phyloP scores from a whole-genome alignment of 2,888 invertebrate genomes.

The Megalurothrips usitatus region DNA sequence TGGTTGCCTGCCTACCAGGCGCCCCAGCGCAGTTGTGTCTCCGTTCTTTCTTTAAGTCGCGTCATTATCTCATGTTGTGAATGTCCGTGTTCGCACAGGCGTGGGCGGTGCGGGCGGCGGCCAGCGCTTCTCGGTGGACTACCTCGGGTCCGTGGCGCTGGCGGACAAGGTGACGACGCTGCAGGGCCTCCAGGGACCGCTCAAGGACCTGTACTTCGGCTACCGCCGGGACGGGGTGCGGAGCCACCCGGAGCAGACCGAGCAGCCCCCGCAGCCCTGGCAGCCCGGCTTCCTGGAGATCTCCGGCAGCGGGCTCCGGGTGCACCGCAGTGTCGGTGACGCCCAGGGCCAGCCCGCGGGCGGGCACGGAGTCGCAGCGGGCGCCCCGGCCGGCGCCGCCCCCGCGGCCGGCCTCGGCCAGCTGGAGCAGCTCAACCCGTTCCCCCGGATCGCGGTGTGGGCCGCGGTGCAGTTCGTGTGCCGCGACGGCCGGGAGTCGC shows the following conservation, averaged over 20 bases:
- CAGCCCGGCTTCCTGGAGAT: slow-evolving; percentile 45
- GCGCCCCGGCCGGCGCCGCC: too few species aligned
- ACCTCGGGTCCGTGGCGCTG: slow-evolving; percentile 74
- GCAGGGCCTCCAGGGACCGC: slow-evolving; percentile 73
- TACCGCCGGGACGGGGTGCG: slow-evolving; percentile 33
- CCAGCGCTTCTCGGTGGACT: slow-evolving; percentile 57
- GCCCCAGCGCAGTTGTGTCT: too few species aligned
- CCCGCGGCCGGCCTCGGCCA: slow-evolving; percentile 40
- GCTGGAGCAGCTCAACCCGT: slow-evolving; percentile 61
- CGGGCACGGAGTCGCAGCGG: neutral
- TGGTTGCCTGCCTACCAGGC: too few species aligned
- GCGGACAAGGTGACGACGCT: slow-evolving; percentile 70
- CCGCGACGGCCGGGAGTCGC: slow-evolving; percentile 43
- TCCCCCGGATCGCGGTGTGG: slow-evolving; percentile 90
- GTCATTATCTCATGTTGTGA: too few species aligned
- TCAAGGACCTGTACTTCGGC: slow-evolving; percentile 62
- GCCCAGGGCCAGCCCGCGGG: neutral
- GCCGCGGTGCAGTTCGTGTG: slow-evolving; percentile 82
- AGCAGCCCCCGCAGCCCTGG: slow-evolving; percentile 38
- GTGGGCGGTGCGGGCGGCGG: slow-evolving; percentile 27
- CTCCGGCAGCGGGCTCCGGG: slow-evolving; percentile 43
- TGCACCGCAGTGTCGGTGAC: neutral
- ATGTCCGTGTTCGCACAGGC: neutral
- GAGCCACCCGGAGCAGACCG: neutral
- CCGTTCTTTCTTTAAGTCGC: too few species aligned